These are phyloP conservation scores for Myopa tessellatipennis DNA, from an alignment of 2,888 invertebrate species.

Conservation along the genomic window DNA sequence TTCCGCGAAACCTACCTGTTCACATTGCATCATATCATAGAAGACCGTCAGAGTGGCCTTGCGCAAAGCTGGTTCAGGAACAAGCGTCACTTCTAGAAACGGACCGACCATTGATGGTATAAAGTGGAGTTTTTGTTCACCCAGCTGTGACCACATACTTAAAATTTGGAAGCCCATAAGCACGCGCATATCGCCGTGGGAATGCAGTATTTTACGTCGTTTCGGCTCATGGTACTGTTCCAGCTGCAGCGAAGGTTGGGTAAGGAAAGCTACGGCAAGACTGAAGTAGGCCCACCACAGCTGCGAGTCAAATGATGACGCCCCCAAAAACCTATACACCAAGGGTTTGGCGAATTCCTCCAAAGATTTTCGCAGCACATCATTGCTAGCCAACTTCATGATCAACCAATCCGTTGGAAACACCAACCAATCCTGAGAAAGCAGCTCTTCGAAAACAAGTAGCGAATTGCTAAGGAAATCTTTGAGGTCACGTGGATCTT, in stretches of 20 bases:
- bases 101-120: conserved; percentile 95
- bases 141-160: conserved; percentile 90
- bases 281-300: conserved; percentile 84
- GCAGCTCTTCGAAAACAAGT: conserved; percentile 69
- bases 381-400: conserved; percentile 88
- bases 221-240: conserved; percentile 86
- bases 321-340: conserved; percentile 82
- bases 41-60: conserved; percentile 92
- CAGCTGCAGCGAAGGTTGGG: conserved; percentile 83
- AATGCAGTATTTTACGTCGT: conserved; percentile 80
- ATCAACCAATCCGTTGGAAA: conserved; percentile 93
- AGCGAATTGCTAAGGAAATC: conserved; percentile 88
- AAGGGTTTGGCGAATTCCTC: conserved; percentile 91
- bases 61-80: conserved; percentile 85
- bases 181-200: conserved; percentile 91
- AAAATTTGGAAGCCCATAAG: conserved; percentile 92
- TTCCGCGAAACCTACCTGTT: conserved; percentile 69
- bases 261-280: conserved; percentile 82
- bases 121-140: conserved; percentile 88
- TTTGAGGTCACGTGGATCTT: conserved; percentile 83
- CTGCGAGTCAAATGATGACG: conserved; percentile 81
- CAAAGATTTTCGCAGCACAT: conserved; percentile 84
- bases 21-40: conserved; percentile 96
- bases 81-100: conserved; percentile 91
- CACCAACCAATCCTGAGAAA: conserved; percentile 67